Evolutionary conservation across 2,113 vertebrate species (phyloP).

Genomic region (Scomber colias): DNA sequence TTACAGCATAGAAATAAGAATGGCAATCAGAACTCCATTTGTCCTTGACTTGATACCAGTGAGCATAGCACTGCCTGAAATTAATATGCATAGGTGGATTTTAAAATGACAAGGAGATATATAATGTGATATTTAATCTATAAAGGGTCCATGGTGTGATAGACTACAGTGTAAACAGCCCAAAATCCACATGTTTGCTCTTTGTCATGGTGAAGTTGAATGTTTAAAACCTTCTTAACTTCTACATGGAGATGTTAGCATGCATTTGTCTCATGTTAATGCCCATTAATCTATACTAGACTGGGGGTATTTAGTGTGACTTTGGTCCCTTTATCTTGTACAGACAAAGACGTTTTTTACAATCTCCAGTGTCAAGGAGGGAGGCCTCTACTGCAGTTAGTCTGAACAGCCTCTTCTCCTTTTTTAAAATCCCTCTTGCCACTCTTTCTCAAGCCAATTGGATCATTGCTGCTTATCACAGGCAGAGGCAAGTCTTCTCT

Average conservation of each 20-base stretch:
- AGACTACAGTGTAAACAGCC: conserved; percentile 2
- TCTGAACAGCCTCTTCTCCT: conserved; percentile 39
- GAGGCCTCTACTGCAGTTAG: conserved; percentile 41
- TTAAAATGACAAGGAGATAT: background rate
- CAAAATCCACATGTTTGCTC: conserved; percentile 27
- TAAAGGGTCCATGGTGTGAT: background rate
- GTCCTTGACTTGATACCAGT: conserved; percentile 19
- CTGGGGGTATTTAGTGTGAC: conserved; percentile 24
- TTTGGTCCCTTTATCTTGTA: conserved; percentile 23
- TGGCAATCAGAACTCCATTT: conserved; percentile 13
- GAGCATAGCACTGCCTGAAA: background rate
- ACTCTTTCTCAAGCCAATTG: conserved; percentile 58
- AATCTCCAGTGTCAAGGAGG: conserved; percentile 32
- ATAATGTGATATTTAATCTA: background rate
- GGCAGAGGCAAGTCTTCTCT: conserved; percentile 51
- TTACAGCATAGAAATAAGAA: conserved; percentile 12
- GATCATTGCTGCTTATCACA: conserved; percentile 69
- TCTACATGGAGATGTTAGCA: conserved; percentile 8
- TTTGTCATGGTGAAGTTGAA: conserved; percentile 8
- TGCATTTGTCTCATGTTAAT: conserved; percentile 42
- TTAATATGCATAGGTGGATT: background rate
- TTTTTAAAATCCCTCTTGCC: conserved; percentile 25
- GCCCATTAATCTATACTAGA: conserved; percentile 30
- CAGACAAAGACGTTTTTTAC: conserved; percentile 30
- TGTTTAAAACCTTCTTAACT: conserved; percentile 36